Percentiles rank a stretch among this genome's conserved stretches.
Conservation (phyloP, 2,113 vertebrate species). For the Dicerorhinus sumatrensis region DNA sequence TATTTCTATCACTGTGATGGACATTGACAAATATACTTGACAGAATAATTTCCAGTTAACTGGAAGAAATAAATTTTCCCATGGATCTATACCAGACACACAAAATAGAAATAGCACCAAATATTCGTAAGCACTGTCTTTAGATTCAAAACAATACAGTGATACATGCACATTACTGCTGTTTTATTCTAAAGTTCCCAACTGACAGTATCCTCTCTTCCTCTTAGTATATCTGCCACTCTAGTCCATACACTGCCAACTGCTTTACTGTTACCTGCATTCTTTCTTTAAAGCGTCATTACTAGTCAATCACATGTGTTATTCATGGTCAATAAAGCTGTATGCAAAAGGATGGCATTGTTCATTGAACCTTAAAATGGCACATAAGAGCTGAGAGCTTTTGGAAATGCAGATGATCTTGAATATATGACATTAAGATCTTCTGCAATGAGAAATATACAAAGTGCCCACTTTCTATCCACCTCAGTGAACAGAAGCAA, state of each 20-base stretch:
- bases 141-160: background rate
- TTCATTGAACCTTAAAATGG: conserved; percentile 37
- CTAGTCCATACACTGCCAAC: background rate
- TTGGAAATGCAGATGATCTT: background rate
- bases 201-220: background rate
- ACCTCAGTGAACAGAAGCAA: background rate
- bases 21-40: background rate
- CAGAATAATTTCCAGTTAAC: background rate
- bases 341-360: background rate
- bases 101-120: background rate
- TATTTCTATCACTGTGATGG: background rate
- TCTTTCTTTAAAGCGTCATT: conserved; percentile 17
- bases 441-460: background rate
- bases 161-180: background rate
- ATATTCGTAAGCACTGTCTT: background rate
- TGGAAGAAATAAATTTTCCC: background rate
- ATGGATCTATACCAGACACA: background rate
- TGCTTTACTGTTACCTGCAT: background rate
- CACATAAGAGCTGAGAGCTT: background rate
- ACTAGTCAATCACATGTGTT: background rate
- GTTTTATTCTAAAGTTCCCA: background rate
- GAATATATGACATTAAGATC: background rate
- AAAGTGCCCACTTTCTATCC: background rate
- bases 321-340: background rate
- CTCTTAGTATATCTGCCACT: background rate